Conservation (phyloP, 2,113 vertebrate species). For the Psittacus erithacus region DNA sequence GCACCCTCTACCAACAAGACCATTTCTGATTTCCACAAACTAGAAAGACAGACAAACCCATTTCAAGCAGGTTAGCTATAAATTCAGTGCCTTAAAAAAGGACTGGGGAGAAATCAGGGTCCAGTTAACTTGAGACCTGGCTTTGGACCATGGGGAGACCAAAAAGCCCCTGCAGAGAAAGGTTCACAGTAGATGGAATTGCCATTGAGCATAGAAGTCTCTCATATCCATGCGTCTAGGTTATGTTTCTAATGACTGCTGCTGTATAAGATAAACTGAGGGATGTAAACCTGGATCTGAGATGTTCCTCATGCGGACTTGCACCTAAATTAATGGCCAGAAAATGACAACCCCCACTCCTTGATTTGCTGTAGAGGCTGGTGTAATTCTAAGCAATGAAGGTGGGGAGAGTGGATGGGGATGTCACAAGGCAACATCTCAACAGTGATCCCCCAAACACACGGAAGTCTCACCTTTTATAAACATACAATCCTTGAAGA, state of each 20-base stretch:
- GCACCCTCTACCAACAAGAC: neutral
- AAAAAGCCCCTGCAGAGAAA: neutral
- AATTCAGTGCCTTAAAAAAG: neutral
- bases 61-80: neutral
- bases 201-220: neutral
- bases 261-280: neutral
- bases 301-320: neutral
- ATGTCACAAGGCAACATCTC: neutral
- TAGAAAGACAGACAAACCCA: neutral
- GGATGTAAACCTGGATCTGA: neutral
- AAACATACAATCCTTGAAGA: neutral
- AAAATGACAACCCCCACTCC: neutral
- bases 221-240: accelerated
- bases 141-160: neutral
- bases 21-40: neutral
- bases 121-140: neutral
- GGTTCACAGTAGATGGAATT: neutral
- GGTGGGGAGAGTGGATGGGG: neutral
- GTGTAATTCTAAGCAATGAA: neutral
- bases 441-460: neutral
- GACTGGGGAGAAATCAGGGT: neutral
- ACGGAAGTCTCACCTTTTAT: neutral
- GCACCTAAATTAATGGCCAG: neutral
- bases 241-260: neutral
- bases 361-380: neutral